Percentiles rank a stretch among this genome's conserved stretches.
phyloP scores from a whole-genome alignment of 1,140 invertebrate genomes.

The Monomorium pharaonis region DNA sequence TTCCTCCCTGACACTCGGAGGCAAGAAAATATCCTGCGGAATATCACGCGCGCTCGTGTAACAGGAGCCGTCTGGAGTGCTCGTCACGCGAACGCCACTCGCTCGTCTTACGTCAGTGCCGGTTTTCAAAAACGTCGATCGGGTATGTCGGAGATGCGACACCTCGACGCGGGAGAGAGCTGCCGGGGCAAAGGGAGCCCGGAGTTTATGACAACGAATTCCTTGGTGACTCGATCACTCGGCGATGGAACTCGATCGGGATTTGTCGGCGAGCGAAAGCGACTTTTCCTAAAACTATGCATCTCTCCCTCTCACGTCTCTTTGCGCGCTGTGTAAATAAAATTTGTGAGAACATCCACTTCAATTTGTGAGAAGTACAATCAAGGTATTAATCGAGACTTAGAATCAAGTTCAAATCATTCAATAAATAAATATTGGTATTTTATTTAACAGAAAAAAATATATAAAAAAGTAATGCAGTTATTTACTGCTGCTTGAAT shows the following conservation, averaged over 20 bases:
- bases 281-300: constrained; percentile 46
- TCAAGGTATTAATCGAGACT: background rate
- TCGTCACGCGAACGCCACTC: constrained; percentile 46
- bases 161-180: constrained; percentile 15
- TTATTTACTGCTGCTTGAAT: background rate
- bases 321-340: background rate
- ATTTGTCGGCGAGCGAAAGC: constrained; percentile 46
- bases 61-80: constrained; percentile 47
- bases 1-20: constrained; percentile 26
- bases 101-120: constrained; percentile 67
- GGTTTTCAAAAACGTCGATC: constrained; percentile 67
- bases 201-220: constrained; percentile 74
- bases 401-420: background rate
- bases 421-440: background rate
- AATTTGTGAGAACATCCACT: background rate
- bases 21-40: constrained; percentile 45
- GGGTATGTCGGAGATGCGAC: constrained; percentile 60
- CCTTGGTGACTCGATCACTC: constrained; percentile 63
- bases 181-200: background rate
- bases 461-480: background rate
- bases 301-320: background rate
- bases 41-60: constrained; percentile 57
- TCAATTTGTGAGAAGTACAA: background rate
- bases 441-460: background rate
- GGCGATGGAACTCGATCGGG: constrained; percentile 66